A percentile compares a stretch with the other conserved stretches of the same genome.
phyloP scores from a whole-genome alignment of 30 jellyfish, hydroid and myxozoan genomes.

The Aurelia sp. region DNA sequence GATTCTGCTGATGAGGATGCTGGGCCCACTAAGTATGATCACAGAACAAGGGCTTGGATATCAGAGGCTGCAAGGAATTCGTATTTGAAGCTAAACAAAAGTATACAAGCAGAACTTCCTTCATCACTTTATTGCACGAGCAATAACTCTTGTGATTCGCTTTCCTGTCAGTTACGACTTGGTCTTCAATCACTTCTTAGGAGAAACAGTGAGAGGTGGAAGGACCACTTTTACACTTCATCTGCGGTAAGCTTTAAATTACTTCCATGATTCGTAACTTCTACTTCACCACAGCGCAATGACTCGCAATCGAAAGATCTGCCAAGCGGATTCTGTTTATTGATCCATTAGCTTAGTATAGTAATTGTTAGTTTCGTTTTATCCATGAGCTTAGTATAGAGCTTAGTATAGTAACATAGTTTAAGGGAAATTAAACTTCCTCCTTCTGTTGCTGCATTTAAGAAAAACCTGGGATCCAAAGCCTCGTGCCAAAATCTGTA shows the following conservation, averaged over 20 bases:
- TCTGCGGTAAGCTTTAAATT: constrained; percentile 28
- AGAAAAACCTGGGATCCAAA: too few relatives aligned
- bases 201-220: not conserved
- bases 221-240: constrained; percentile 9
- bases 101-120: constrained; percentile 44
- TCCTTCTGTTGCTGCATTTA: too few relatives aligned
- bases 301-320: too few relatives aligned
- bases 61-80: constrained; percentile 27
- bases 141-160: constrained; percentile 17
- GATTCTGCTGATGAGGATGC: not conserved
- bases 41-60: not conserved
- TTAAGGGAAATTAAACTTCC: too few relatives aligned
- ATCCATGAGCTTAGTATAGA: too few relatives aligned
- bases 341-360: too few relatives aligned
- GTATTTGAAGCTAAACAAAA: constrained; percentile 20
- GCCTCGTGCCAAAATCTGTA: too few relatives aligned
- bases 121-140: constrained; percentile 6
- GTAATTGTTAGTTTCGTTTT: too few relatives aligned
- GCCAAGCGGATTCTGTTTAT: too few relatives aligned
- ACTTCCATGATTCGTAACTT: too few relatives aligned
- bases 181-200: constrained; percentile 29
- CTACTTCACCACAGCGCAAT: too few relatives aligned
- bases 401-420: too few relatives aligned
- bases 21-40: not conserved
- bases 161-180: constrained; percentile 21